These are phyloP conservation scores for Arizona elegans DNA, from an alignment of 2,113 vertebrate genomes.

Conservation along the genomic window DNA sequence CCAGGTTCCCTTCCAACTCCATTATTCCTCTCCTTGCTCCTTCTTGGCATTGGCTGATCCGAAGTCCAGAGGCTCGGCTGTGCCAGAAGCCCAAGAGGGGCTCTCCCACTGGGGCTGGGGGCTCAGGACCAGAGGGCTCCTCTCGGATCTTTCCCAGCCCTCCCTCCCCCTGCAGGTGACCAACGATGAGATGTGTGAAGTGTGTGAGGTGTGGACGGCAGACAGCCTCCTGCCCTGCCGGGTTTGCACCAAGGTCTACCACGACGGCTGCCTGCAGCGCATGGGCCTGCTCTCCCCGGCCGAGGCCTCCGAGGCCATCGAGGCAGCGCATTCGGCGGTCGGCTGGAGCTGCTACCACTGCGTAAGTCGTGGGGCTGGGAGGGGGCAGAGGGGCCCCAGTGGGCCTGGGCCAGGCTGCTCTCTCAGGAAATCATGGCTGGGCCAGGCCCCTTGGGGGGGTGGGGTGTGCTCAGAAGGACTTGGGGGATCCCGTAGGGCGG, in stretches of 20 bases:
- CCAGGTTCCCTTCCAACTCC: too few relatives aligned
- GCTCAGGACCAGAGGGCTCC: neutral
- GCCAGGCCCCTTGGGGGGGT: neutral
- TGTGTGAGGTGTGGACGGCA: conserved; percentile 96
- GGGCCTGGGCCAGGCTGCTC: too few relatives aligned
- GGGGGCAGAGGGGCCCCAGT: rapidly evolving
- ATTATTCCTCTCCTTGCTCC: neutral
- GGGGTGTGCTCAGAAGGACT: neutral
- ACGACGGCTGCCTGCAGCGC: conserved; percentile 91
- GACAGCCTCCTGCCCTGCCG: conserved; percentile 93
- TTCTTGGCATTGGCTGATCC: neutral
- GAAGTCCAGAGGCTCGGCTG: neutral
- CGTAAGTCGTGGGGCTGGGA: conserved; percentile 71
- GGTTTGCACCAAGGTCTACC: conserved; percentile 88
- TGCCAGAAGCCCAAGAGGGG: neutral
- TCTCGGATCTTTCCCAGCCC: neutral
- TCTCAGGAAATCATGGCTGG: neutral
- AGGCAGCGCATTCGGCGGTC: conserved; percentile 82
- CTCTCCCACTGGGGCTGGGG: neutral
- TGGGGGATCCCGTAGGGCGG: neutral
- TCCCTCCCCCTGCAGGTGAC: conserved; percentile 68
- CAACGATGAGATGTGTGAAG: conserved; percentile 91
- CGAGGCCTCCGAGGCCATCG: conserved; percentile 79
- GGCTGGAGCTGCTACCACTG: conserved; percentile 99
- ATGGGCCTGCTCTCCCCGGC: conserved; percentile 86